phyloP scores from a whole-genome alignment of 2,113 vertebrate genomes.

The Hippolais icterina region DNA sequence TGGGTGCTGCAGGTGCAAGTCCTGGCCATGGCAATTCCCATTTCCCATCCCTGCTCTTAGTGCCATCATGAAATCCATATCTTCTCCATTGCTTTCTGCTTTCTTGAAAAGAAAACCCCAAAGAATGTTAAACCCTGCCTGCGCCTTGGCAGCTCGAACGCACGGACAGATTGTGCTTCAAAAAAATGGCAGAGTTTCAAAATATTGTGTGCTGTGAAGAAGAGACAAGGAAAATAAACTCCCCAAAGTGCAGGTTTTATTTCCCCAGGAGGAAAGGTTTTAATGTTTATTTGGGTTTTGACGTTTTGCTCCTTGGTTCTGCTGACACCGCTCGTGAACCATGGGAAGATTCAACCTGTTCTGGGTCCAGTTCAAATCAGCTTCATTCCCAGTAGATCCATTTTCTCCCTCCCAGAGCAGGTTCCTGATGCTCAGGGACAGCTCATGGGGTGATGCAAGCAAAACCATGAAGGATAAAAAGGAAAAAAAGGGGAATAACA shows the following conservation, averaged over 20 bases:
- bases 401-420: neutral
- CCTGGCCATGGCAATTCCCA: neutral
- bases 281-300: conserved; percentile 52
- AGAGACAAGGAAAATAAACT: conserved; percentile 66
- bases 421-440: neutral
- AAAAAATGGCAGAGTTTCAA: conserved; percentile 64
- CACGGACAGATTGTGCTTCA: conserved; percentile 35
- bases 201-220: conserved; percentile 57
- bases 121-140: neutral
- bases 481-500: neutral
- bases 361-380: neutral
- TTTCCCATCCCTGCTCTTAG: neutral
- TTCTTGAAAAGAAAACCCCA: conserved; percentile 46
- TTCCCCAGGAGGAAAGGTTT: conserved; percentile 28
- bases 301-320: conserved; percentile 3
- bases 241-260: conserved; percentile 21
- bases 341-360: neutral
- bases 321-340: neutral
- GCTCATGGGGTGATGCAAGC: neutral
- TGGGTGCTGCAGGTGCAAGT: neutral
- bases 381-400: neutral
- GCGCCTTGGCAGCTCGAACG: conserved; percentile 15
- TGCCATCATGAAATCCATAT: fast-evolving
- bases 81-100: neutral
- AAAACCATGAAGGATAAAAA: neutral